Base-by-base conservation (phyloP, 2,888 invertebrate genomes). In the Colletes collaris region DNA sequence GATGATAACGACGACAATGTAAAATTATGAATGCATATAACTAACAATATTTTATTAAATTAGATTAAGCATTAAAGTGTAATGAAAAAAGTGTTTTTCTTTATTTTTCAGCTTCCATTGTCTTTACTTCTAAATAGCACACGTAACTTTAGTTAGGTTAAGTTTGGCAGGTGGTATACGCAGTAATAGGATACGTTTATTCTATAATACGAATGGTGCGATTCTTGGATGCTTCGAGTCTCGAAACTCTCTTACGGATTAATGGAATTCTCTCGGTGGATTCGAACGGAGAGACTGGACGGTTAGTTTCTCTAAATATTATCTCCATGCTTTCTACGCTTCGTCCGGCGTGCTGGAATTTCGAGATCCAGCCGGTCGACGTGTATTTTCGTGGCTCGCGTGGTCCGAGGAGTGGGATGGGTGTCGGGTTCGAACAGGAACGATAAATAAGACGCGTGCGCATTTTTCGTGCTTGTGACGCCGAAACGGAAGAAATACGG, bases 361-460 rank as follows among this genome's bases (percentile, higher is more conserved):
- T 64, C 52, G 49, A 74, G 63, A 70, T 70, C 70, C 76, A 50
- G 55, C 37, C 52, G 62, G 46, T 50, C 65, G 59, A 16, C 11
- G 70, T 67, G 66, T 79, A 64, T 81, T 79, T 81, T 70, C 63
- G 63, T 66, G 67, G 55, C 66, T 70, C 37, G 70, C 62, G 67
- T 68, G 79, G 71, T 67, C 35, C 50, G 37, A 4, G 3, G 53
- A 49, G 50, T 67, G 55, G 56, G 46, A 40, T 27, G 40, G 37
- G 55, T 67, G 40, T 60, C 58, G 19, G 35, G 49, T 63, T 72
- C 35, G n/a, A 50, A 37, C 53, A 58, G 59, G 35, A 69, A 75
- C 65, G 60, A 69, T 59, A 59, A 76, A 67, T 67, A 67, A 68
- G 56, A 58, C 27, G 37, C 13, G 53, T 13, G 37, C 52, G 27